Conservation (phyloP, 2,888 invertebrate genomes). For the Cryptocheilus praepositus region DNA sequence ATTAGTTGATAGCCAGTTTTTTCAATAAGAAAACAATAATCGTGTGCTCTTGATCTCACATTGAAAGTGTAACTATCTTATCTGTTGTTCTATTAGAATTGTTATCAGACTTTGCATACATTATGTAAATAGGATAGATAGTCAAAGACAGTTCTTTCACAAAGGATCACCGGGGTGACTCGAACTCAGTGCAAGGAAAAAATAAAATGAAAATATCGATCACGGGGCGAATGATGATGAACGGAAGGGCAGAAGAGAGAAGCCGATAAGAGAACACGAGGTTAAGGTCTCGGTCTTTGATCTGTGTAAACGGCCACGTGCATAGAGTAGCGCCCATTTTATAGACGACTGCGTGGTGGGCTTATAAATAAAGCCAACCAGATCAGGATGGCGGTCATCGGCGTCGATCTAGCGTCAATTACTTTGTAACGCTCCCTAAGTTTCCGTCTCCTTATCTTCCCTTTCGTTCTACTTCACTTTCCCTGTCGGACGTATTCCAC, state of each 20-base stretch:
- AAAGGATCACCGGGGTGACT: no score
- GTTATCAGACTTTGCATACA: no score
- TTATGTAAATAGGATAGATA: no score
- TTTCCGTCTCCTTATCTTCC: neutral
- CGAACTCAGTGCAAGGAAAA: neutral
- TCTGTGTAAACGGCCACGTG: constrained; percentile 41
- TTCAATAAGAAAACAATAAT: no score
- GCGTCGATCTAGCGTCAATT: constrained; percentile 37
- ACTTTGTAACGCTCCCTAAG: neutral
- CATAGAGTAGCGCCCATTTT: constrained; percentile 10
- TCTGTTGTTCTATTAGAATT: no score
- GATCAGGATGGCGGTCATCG: constrained; percentile 19
- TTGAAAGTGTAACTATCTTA: no score
- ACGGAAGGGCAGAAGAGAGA: neutral
- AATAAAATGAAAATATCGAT: neutral
- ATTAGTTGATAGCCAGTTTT: no score
- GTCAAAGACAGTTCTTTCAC: no score
- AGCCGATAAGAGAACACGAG: neutral
- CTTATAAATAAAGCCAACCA: constrained; percentile 20
- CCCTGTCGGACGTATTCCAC: constrained; percentile 7
- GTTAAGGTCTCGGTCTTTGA: constrained; percentile 44
- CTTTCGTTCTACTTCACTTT: neutral
- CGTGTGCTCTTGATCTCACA: no score
- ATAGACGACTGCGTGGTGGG: neutral
- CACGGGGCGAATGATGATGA: neutral